Percentiles rank a stretch among this genome's conserved stretches.
Evolutionary conservation across 1,140 invertebrate genomes (phyloP).

Genomic region (Aphidius ervi): DNA sequence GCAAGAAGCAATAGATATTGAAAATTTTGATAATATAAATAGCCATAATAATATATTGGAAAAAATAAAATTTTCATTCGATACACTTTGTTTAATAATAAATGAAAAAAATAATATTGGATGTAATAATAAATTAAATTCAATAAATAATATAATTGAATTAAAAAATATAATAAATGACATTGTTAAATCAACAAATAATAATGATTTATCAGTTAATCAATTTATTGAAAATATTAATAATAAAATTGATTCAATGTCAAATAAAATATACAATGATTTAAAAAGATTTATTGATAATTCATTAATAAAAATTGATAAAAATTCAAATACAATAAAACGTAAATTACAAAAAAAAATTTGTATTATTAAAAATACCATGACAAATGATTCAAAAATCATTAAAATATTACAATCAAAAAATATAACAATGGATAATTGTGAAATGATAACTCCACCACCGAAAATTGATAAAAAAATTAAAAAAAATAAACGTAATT

Average conservation of each 20-base stretch:
- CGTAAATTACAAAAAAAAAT: conserved; percentile 10
- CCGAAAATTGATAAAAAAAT: not conserved
- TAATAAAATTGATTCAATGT: conserved; percentile 8
- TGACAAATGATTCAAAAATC: conserved; percentile 6
- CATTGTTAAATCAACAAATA: not conserved
- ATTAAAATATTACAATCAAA: not conserved
- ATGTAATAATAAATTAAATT: not conserved
- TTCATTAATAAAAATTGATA: conserved; percentile 7
- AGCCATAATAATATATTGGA: conserved; percentile 1
- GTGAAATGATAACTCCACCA: not conserved
- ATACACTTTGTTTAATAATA: conserved; percentile 14
- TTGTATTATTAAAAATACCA: conserved; percentile 13
- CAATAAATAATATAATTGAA: conserved; percentile 9
- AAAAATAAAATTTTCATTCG: conserved; percentile 8
- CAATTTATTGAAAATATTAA: conserved; percentile 13
- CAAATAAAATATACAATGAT: conserved; percentile 8
- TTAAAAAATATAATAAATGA: conserved; percentile 5
- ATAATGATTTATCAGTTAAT: conserved; percentile 2
- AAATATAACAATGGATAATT: conserved; percentile 3
- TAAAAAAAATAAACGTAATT: no score
- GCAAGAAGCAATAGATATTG: not conserved
- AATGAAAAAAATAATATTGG: not conserved
- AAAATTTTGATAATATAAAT: conserved; percentile 1
- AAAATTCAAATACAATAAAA: conserved; percentile 8
- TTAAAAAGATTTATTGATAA: conserved; percentile 4